phyloP scores from a whole-genome alignment of 2,113 vertebrate species.

The Calonectris borealis region DNA sequence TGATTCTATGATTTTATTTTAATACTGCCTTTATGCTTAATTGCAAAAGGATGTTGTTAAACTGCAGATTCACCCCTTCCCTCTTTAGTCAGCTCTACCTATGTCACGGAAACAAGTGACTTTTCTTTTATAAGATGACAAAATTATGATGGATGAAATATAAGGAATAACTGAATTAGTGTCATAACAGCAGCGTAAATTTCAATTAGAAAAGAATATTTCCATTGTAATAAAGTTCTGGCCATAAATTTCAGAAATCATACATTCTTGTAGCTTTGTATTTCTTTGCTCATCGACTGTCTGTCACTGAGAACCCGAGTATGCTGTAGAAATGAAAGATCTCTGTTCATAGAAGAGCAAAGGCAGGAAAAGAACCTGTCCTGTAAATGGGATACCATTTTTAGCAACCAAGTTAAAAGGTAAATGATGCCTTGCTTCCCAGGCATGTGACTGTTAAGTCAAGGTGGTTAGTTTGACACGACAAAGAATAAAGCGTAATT shows the following conservation, averaged over 20 bases:
- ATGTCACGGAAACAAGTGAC: not conserved
- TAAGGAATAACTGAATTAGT: conserved; percentile 21
- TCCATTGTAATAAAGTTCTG: conserved; percentile 23
- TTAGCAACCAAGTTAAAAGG: not conserved
- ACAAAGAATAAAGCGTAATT: not conserved
- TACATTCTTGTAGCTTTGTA: not conserved
- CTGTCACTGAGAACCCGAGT: not conserved
- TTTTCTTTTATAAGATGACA: conserved; percentile 1
- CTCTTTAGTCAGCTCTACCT: not conserved
- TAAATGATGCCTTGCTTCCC: not conserved
- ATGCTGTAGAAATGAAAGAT: not conserved
- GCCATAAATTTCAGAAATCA: conserved; percentile 29
- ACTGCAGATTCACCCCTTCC: not conserved
- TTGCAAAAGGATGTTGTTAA: not conserved
- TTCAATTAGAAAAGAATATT: conserved; percentile 46
- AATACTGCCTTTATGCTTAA: not conserved
- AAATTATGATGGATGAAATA: conserved; percentile 16
- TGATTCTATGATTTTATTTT: not conserved
- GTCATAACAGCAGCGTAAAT: not conserved
- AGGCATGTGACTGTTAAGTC: rapidly evolving
- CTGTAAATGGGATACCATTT: not conserved
- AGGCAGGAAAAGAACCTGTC: not conserved
- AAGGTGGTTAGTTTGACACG: not conserved
- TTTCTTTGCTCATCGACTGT: not conserved
- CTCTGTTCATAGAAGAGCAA: not conserved